Evolutionary conservation across 2,113 vertebrate genomes (phyloP).

Genomic region (Laticauda laticaudata): DNA sequence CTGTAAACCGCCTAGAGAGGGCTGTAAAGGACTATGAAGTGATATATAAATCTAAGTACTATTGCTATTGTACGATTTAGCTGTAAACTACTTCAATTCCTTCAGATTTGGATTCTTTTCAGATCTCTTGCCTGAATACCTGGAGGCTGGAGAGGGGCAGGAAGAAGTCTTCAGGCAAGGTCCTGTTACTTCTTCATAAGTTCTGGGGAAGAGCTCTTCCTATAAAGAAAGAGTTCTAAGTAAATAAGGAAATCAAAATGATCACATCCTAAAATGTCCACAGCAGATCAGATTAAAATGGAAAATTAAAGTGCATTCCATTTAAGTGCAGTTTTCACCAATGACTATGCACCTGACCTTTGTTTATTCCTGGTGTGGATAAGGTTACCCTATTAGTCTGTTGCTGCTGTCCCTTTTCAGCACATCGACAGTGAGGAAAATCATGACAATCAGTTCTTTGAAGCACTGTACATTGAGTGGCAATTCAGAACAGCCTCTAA

Average conservation of each 20-base stretch:
- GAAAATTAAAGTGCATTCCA: background rate
- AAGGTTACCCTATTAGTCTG: background rate
- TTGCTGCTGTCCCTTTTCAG: background rate
- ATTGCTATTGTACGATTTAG: background rate
- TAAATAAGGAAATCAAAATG: background rate
- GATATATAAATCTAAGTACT: background rate
- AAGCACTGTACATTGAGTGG: background rate
- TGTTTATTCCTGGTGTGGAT: background rate
- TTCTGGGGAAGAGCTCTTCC: background rate
- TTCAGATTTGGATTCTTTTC: background rate
- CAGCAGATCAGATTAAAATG: background rate
- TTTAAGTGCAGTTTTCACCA: background rate
- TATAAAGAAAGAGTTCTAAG: background rate
- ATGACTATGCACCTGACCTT: background rate
- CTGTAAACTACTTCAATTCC: background rate
- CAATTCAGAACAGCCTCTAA: background rate
- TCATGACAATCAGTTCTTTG: background rate
- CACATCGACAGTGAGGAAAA: background rate
- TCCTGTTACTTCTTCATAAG: background rate
- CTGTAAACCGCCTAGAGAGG: background rate
- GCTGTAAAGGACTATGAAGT: background rate
- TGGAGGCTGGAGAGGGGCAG: background rate
- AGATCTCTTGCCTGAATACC: background rate
- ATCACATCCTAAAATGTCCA: background rate
- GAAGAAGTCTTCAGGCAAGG: background rate